Conservation (phyloP, 2,113 vertebrate species). For the Ameiurus melas region DNA sequence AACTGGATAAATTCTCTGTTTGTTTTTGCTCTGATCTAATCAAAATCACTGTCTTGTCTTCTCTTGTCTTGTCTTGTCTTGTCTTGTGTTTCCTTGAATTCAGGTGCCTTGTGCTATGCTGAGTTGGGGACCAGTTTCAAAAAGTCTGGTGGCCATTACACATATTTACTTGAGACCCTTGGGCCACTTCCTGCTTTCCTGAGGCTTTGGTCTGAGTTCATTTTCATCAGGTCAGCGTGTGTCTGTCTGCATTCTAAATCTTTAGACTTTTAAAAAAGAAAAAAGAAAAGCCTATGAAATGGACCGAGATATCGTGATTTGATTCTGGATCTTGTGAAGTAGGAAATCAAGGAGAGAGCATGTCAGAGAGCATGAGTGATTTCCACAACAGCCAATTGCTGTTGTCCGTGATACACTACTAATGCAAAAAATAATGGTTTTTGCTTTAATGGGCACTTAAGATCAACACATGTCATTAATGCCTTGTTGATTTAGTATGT, state of each 20-base stretch:
- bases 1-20: background rate
- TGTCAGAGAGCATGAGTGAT: background rate
- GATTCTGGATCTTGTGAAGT: background rate
- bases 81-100: background rate
- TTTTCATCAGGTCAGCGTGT: conserved; percentile 77
- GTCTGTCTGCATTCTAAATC: background rate
- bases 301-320: background rate
- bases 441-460: background rate
- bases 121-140: conserved; percentile 85
- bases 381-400: background rate
- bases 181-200: conserved; percentile 84
- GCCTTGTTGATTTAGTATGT: background rate
- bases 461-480: background rate
- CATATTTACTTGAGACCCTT: conserved; percentile 83
- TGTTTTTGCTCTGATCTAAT: background rate
- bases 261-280: background rate
- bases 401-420: background rate
- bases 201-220: conserved; percentile 82
- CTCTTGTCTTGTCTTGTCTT: background rate
- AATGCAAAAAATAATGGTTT: background rate
- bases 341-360: background rate
- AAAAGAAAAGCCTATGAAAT: background rate
- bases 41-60: background rate
- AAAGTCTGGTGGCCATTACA: conserved; percentile 87
- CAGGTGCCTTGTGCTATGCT: conserved; percentile 85